Base-by-base conservation (phyloP, 2,888 invertebrate genomes). In the Macrosoma leucophasiata region DNA sequence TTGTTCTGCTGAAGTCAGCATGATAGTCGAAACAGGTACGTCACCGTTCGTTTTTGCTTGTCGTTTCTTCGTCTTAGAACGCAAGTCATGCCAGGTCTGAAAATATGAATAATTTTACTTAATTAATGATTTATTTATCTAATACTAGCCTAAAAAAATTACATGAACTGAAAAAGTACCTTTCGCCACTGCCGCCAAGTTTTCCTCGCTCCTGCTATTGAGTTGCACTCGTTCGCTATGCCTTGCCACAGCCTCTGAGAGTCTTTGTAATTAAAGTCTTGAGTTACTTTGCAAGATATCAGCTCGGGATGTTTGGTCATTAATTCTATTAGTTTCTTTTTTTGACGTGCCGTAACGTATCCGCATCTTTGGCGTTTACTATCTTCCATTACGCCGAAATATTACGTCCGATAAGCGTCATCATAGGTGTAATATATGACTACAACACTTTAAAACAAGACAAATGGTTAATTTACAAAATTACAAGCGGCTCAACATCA, bases 121-220 rank as follows among this genome's bases (percentile, higher is more conserved):
- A 8, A 13, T 13, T 4, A 12, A n/a, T 29, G 9, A 13, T 21
- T 20, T 21, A 2, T 12, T 10, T 10, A 11, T 19, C 9, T 19
- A 14, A 11, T 10, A 11, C n/a, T 8, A 18, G 11, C 21, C 15
- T 4, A 22, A 4, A 28, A 23, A 19, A 36, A 28, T 34, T 9
- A 20, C 9, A 28, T 23, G 24, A 22, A 35, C 12, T 13, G n/a
- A 9, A 12, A 24, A 42, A 48, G 12, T 59, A 81, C 82, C 63
- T 79, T 82, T 55, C 68, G 62, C 82, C 81, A 82, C 45, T 79
- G 79, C 23, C 64, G 64, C 82, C 82, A 82, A 40, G 74, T 76
- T 59, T 82, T 82, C 20, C 48, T 68, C 0, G 78, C 76, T 6
- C 82, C 82, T 9, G 75, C 69, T 35, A 78, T 56, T 17, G 73